Base-by-base conservation (phyloP, 2,797 vertebrate species). In the Tokudaia muenninki region DNA sequence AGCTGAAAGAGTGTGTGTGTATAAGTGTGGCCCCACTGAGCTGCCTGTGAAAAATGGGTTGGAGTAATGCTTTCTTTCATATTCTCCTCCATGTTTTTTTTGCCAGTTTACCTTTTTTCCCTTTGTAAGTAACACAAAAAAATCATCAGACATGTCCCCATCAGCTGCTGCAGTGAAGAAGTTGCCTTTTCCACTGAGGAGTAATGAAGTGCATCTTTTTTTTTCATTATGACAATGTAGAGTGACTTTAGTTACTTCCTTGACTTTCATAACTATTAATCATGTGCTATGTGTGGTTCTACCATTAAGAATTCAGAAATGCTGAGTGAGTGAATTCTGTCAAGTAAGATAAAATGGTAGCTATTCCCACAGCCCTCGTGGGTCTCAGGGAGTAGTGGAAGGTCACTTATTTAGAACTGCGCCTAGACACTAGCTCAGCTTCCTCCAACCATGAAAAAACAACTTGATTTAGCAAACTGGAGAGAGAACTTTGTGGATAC, bases 231-330 rank as follows among this genome's bases (percentile, higher is more conserved):
- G 47, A 80, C 24, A 44, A 26, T 89, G 63, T 79, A 94, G 65
- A 96, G 29, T 93, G 61, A 50, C 84, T 95, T 92, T 93, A 70
- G 31, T 87, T 94, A 92, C 65, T 84, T 95, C 29, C 63, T 55
- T 93, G 80, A 37, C 88, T 96, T 91, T 93, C n/a, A 70, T 77
- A 89, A 94, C 22, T 84, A 17, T 91, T 72, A 79, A 41, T n/a
- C 2, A n/a, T 74, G 29, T 70, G 63, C 41, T 59, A 37, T 65
- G 78, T 59, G 44, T 72, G 78, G 2, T 92, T 95, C 34, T 26
- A 84, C 50, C 26, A 50, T 90, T 78, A 93, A 87, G 84, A 97
- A 96, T 75, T 93, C 41, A 90, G 70, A 67, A 96, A 61, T n/a
- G 75, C 70, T 59, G 63, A 41, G 26, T 61, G 24, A 92, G 31